Base-by-base conservation (phyloP, 1,140 invertebrate species). In the Melipona quadrifasciata region DNA sequence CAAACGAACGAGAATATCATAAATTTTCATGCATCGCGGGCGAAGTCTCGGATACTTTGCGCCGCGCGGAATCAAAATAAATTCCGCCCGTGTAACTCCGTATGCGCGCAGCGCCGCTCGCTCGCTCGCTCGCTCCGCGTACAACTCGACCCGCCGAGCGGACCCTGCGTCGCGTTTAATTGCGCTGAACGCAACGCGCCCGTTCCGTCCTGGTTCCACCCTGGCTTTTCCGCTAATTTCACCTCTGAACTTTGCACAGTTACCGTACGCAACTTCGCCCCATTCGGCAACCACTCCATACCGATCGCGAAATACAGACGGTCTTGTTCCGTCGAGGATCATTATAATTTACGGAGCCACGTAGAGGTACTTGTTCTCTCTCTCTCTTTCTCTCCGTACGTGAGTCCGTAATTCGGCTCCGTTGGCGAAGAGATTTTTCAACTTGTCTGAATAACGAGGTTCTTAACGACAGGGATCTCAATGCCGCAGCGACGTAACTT, bases 21-120 rank as follows among this genome's bases (percentile, higher is more conserved):
- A 61, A 70, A 83, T 83, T 83, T 83, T 78, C 81, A 83, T 83
- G 74, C 65, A 51, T 70, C 81, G 74, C 55, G 53, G 53, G 53
- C 82, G 27, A 67, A 75, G 74, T 53, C 75, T 27, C 55, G 53
- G 75, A 78, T 83, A 71, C 82, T 83, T 83, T 68, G 75, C 67
- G 27, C 27, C 21, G 61, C n/a, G 39, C 11, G 10, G 47, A 53
- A 78, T 78, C 82, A n/a, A 61, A 84, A 84, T 78, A 79, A 82
- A 82, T 82, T 76, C 61, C 72, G 64, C 2, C 16, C 14, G 65
- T 83, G 74, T 82, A 68, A 58, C 64, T n/a, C 51, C 24, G n/a
- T 17, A 57, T 14, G 10, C 6, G 1, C 14, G 27, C 8, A 1
- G 47, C 19, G 17, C 16, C 4, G 12, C n/a, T 4, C 21, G 12